Evolutionary conservation across 1,140 invertebrate species (phyloP).

Genomic region (Carcinoscorpius rotundicauda): DNA sequence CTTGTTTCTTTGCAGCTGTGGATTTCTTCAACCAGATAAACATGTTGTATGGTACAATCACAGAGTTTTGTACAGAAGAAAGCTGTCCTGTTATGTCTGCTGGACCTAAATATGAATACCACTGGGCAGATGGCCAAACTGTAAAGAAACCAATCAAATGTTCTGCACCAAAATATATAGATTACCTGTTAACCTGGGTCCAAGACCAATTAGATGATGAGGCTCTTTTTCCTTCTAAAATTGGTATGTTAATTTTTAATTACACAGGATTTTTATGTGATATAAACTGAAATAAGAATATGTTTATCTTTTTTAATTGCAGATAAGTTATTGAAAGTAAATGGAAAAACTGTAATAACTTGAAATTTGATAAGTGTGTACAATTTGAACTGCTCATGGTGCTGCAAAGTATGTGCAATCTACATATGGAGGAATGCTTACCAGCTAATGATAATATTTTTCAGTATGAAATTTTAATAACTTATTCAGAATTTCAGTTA

Average conservation of each 20-base stretch:
- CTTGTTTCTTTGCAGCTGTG: slow-evolving; percentile 57
- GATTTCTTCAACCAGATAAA: slow-evolving; percentile 99
- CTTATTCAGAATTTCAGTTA: too few relatives aligned
- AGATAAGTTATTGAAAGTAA: too few relatives aligned
- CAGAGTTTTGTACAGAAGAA: slow-evolving; percentile 97
- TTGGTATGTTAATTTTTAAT: slow-evolving; percentile 47
- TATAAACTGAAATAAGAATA: too few relatives aligned
- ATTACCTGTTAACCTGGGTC: slow-evolving; percentile 99
- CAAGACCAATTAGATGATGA: slow-evolving; percentile 99
- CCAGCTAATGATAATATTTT: too few relatives aligned
- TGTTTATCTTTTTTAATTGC: too few relatives aligned
- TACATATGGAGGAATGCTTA: too few relatives aligned
- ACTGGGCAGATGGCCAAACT: slow-evolving; percentile 97
- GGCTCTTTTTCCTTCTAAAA: slow-evolving; percentile 96
- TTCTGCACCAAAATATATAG: slow-evolving; percentile 98
- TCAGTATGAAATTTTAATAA: too few relatives aligned
- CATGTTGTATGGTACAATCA: slow-evolving; percentile 99
- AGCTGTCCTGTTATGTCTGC: slow-evolving; percentile 91
- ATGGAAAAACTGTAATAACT: too few relatives aligned
- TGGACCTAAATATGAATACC: slow-evolving; percentile 98
- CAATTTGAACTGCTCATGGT: too few relatives aligned
- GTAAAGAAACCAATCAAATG: slow-evolving; percentile 99
- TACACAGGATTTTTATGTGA: too few relatives aligned
- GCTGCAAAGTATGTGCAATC: too few relatives aligned
- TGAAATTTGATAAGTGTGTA: too few relatives aligned